phyloP scores from a whole-genome alignment of 2,113 vertebrate genomes.

The Petrocephalus zakoni region DNA sequence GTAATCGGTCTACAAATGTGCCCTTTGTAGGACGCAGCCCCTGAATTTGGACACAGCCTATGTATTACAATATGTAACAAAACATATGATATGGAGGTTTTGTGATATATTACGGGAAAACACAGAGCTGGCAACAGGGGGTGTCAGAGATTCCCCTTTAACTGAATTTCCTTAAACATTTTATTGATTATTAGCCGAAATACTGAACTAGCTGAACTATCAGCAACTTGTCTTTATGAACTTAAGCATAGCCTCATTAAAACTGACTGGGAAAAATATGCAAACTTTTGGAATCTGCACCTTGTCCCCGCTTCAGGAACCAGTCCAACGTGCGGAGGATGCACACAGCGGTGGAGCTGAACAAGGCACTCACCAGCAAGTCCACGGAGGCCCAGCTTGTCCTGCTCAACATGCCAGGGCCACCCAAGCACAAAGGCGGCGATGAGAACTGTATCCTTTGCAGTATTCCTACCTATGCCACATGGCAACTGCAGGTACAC shows the following conservation, averaged over 20 bases:
- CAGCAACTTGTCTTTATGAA: background rate
- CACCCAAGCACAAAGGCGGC: slow-evolving; percentile 80
- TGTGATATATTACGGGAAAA: background rate
- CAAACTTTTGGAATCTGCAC: background rate
- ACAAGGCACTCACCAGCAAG: slow-evolving; percentile 76
- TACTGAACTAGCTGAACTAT: background rate
- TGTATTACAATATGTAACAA: background rate
- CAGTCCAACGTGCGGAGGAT: slow-evolving; percentile 91
- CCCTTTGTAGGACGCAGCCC: too few species aligned
- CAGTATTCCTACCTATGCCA: background rate
- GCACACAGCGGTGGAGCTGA: slow-evolving; percentile 93
- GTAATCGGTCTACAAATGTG: too few species aligned
- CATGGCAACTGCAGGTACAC: background rate
- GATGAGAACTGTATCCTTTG: slow-evolving; percentile 96
- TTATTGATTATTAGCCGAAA: background rate
- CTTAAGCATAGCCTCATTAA: background rate
- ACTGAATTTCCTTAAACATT: background rate
- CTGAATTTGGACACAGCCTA: too few species aligned
- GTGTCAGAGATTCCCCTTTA: background rate
- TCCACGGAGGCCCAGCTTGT: slow-evolving; percentile 82
- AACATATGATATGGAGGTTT: background rate
- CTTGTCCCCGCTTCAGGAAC: slow-evolving; percentile 56
- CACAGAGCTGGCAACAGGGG: background rate
- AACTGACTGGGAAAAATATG: background rate
- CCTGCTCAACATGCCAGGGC: slow-evolving; percentile 93